Evolutionary conservation across 64 coral and sea anemone genomes (phyloP).

Genomic region (Pocillopora damicornis): DNA sequence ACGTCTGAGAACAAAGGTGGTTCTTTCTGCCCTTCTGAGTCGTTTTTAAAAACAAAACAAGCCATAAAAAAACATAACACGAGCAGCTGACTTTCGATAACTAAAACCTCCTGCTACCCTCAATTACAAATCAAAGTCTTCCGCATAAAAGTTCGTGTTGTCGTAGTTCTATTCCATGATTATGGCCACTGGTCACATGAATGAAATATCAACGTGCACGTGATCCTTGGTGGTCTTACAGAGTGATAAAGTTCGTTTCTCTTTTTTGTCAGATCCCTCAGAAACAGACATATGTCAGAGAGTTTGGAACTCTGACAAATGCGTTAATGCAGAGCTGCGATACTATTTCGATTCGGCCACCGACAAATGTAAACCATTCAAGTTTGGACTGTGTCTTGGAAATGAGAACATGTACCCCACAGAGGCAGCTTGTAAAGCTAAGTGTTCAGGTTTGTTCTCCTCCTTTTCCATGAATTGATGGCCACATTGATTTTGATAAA

Average conservation of each 20-base stretch:
- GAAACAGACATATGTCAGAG: conserved; percentile 57
- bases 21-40: too few species aligned
- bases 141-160: too few species aligned
- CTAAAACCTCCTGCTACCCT: too few species aligned
- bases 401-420: conserved; percentile 78
- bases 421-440: conserved; percentile 47
- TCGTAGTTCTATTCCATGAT: too few species aligned
- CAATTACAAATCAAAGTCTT: too few species aligned
- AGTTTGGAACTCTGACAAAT: conserved; percentile 58
- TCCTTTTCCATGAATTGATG: background rate
- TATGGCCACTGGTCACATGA: too few species aligned
- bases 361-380: conserved; percentile 42
- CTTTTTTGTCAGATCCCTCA: conserved; percentile 7
- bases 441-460: conserved; percentile 41
- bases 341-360: conserved; percentile 60
- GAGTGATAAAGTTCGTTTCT: background rate
- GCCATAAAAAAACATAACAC: too few species aligned
- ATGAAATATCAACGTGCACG: background rate
- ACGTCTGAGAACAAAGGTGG: too few species aligned
- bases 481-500: background rate
- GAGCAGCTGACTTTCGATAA: too few species aligned
- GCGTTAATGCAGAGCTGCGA: conserved; percentile 52
- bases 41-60: too few species aligned
- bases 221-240: background rate
- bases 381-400: conserved; percentile 73